Conservation (phyloP, 64 coral and sea anemone species). For the Pocillopora damicornis region DNA sequence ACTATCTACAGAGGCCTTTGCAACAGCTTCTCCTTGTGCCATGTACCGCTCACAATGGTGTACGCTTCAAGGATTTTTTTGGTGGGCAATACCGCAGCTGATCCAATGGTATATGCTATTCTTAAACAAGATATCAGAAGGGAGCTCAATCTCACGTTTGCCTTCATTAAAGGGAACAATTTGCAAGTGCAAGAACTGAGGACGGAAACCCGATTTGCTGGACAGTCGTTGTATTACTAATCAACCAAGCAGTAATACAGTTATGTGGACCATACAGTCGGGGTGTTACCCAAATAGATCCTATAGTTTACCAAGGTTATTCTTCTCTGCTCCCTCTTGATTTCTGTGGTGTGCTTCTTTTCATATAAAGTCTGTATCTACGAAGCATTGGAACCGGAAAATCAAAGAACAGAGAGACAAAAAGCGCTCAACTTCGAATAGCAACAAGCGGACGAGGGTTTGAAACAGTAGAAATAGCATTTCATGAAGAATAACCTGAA, state of each 20-base stretch:
- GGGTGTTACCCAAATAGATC: too few species aligned
- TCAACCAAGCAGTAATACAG: background rate
- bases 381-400: too few species aligned
- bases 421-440: too few species aligned
- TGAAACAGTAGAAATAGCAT: background rate
- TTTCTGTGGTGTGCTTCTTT: too few species aligned
- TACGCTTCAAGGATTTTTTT: constrained; percentile 9
- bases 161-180: background rate
- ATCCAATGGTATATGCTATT: constrained; percentile 43
- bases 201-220: background rate
- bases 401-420: too few species aligned
- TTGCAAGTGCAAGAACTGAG: background rate
- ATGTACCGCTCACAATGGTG: background rate
- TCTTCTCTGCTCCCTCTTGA: too few species aligned
- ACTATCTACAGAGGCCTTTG: constrained; percentile 19
- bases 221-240: background rate
- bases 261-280: background rate
- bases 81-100: constrained; percentile 17
- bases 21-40: background rate
- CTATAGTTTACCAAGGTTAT: too few species aligned
- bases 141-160: background rate
- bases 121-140: constrained; percentile 36
- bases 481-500: background rate
- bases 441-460: too few species aligned
- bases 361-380: too few species aligned